Conservation (phyloP, 2,797 vertebrate genomes). For the Loris lydekkerianus region DNA sequence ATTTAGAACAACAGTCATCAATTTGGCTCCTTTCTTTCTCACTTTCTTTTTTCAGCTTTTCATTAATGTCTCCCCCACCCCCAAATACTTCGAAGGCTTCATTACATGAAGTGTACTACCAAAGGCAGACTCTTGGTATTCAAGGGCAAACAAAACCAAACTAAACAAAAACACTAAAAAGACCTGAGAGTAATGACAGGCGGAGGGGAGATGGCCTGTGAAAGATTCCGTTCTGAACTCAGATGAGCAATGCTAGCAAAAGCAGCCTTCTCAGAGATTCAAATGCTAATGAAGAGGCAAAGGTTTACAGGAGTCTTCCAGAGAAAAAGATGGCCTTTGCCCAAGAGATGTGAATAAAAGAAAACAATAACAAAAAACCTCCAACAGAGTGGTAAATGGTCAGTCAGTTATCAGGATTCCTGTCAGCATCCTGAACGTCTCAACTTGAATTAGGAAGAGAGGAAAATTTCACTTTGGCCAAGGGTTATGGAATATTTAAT, state of each 20-base stretch:
- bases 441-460: neutral
- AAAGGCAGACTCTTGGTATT: constrained; percentile 27
- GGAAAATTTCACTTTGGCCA: neutral
- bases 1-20: constrained; percentile 92
- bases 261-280: constrained; percentile 13
- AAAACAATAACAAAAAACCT: constrained; percentile 20
- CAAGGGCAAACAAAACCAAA: neutral
- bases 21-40: constrained; percentile 83
- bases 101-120: neutral
- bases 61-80: neutral
- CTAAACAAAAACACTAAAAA: constrained; percentile 36
- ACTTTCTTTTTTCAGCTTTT: constrained; percentile 19
- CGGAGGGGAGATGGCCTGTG: neutral
- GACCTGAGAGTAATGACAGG: constrained; percentile 35
- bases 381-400: neutral
- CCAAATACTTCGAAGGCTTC: neutral
- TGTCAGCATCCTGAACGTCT: neutral
- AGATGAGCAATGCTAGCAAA: neutral
- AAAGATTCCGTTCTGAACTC: neutral
- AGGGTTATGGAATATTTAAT: neutral
- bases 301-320: neutral
- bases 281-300: constrained; percentile 70
- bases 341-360: constrained; percentile 27
- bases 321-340: constrained; percentile 56
- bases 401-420: neutral